Percentiles rank a stretch among this genome's conserved stretches.
Conservation (phyloP, 2,113 vertebrate species). For the Trinectes maculatus region DNA sequence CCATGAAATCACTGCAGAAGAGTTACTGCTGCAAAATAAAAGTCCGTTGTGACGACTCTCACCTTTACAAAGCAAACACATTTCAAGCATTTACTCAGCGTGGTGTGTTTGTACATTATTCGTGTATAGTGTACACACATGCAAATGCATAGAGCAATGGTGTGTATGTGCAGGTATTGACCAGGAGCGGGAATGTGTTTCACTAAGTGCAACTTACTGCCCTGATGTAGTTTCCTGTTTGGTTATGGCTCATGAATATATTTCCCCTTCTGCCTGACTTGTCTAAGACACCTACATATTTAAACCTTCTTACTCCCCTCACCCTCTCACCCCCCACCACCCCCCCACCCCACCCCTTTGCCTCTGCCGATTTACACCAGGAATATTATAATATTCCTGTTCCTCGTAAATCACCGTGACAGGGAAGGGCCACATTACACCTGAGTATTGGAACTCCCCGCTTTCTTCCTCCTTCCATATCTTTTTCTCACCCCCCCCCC, state of each 20-base stretch:
- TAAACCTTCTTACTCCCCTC: constrained; percentile 9
- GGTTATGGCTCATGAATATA: constrained; percentile 4
- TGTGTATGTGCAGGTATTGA: constrained; percentile 20
- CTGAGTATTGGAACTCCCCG: constrained; percentile 57
- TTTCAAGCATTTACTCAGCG: constrained; percentile 22
- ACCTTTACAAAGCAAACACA: constrained; percentile 17
- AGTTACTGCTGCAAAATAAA: constrained; percentile 30
- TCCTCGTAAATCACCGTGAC: constrained; percentile 74
- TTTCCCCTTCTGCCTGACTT: constrained; percentile 14
- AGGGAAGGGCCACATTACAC: constrained; percentile 69
- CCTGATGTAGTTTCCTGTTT: constrained; percentile 14
- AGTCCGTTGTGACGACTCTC: constrained; percentile 19
- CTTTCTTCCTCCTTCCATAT: constrained; percentile 33
- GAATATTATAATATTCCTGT: constrained; percentile 68
- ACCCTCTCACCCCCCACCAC: constrained; percentile 1
- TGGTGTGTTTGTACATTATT: background rate
- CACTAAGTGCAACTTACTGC: constrained; percentile 13
- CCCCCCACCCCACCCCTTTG: too few species aligned
- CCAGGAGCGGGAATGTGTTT: constrained; percentile 10
- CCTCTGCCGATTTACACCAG: constrained; percentile 60
- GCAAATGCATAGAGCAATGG: constrained; percentile 5
- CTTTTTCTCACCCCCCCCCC: constrained; percentile 44
- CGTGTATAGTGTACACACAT: background rate
- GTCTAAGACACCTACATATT: constrained; percentile 20
- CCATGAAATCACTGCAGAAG: constrained; percentile 16